phyloP scores from a whole-genome alignment of 30 jellyfish, hydroid and myxozoan species.

The Pseudorhiza aurosa region DNA sequence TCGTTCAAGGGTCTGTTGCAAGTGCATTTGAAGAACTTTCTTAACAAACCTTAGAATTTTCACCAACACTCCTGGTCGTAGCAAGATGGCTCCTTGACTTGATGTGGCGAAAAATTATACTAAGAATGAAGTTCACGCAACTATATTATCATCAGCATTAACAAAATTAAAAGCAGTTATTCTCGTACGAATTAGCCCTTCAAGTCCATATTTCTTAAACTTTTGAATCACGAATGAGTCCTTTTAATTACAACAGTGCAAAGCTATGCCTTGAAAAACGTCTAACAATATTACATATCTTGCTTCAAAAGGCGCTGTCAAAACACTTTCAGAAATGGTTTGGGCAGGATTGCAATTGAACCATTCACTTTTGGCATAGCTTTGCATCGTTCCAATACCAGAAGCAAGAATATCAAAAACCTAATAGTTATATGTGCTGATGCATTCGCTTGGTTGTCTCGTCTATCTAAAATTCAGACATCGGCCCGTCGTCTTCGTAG shows the following conservation, averaged over 20 bases:
- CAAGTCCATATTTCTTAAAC: background rate
- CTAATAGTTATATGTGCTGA: background rate
- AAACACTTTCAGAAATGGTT: too few relatives aligned
- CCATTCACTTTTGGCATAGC: background rate
- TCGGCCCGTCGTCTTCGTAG: constrained; percentile 92
- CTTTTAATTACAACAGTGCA: background rate
- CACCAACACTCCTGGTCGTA: too few relatives aligned
- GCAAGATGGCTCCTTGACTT: too few relatives aligned
- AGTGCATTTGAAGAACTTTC: too few relatives aligned
- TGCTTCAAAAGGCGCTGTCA: background rate
- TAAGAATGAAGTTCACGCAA: background rate
- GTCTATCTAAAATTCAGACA: constrained; percentile 77
- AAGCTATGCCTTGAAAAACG: background rate
- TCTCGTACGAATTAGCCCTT: background rate
- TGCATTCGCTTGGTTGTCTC: constrained; percentile 5
- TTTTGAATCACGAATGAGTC: background rate
- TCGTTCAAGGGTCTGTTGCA: too few relatives aligned
- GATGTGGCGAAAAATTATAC: too few relatives aligned
- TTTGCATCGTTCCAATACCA: background rate
- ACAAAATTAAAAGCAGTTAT: background rate
- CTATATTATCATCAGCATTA: background rate
- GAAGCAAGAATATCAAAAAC: background rate
- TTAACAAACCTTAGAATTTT: background rate
- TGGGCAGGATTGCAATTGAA: background rate
- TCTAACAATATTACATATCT: background rate